A percentile compares a stretch with the other conserved stretches of the same genome.
phyloP scores from a whole-genome alignment of 2,113 vertebrate genomes.

The Taurulus bubalis region DNA sequence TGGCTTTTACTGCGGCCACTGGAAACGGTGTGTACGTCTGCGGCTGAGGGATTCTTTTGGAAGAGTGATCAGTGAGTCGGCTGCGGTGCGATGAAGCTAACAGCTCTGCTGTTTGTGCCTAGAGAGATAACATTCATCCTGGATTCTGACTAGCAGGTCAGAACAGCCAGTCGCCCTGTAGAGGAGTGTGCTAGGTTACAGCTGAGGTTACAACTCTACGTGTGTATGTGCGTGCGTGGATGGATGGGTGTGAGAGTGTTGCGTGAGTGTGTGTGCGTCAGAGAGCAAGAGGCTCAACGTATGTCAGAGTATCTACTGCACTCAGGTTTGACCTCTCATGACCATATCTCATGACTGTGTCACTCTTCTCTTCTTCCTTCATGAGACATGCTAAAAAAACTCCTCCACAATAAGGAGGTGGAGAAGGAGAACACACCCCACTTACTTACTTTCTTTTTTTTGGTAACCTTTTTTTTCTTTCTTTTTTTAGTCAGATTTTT shows the following conservation, averaged over 20 bases:
- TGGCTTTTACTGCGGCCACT: conserved; percentile 72
- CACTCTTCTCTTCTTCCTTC: conserved; percentile 51
- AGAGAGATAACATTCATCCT: conserved; percentile 79
- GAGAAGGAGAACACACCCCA: conserved; percentile 44
- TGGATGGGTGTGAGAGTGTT: conserved; percentile 31
- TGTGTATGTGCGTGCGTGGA: conserved; percentile 21
- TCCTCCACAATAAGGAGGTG: conserved; percentile 36
- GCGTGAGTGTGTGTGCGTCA: conserved; percentile 35
- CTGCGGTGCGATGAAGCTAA: conserved; percentile 62
- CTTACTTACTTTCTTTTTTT: conserved; percentile 35
- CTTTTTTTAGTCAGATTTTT: conserved; percentile 41
- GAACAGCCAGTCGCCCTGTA: conserved; percentile 62
- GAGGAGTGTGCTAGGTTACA: conserved; percentile 72
- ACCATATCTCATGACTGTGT: conserved; percentile 39
- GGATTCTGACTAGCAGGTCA: conserved; percentile 67
- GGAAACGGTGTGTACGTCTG: conserved; percentile 72
- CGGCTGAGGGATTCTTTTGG: conserved; percentile 55
- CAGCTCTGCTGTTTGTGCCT: conserved; percentile 77
- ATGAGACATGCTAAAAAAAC: conserved; percentile 70
- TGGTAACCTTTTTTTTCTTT: background rate
- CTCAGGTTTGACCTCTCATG: conserved; percentile 56
- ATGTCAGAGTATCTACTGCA: conserved; percentile 53
- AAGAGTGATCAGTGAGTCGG: conserved; percentile 67
- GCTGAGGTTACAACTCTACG: conserved; percentile 62
- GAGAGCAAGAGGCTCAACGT: conserved; percentile 68